Percentiles rank a stretch among this genome's conserved stretches.
Evolutionary conservation across 2,888 invertebrate genomes (phyloP).

Genomic region (Cerceris ruficornis): DNA sequence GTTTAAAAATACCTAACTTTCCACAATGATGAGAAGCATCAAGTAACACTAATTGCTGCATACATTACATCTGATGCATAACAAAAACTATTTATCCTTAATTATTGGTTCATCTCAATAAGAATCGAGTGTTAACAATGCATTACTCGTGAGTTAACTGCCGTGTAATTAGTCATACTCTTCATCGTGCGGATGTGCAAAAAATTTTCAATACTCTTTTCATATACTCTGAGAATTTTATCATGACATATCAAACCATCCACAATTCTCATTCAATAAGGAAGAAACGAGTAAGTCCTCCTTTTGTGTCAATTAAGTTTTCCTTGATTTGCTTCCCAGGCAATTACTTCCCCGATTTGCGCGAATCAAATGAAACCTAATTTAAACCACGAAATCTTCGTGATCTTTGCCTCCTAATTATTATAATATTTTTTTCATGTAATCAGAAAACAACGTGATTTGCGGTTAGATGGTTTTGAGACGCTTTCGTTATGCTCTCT

Average conservation of each 20-base stretch:
- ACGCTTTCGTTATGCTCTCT: constrained; percentile 76
- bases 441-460: constrained; percentile 17
- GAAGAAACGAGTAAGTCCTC: too few species aligned
- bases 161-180: background rate
- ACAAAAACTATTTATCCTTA: background rate
- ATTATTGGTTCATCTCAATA: background rate
- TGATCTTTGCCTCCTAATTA: constrained; percentile 10
- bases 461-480: constrained; percentile 40
- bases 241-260: too few species aligned
- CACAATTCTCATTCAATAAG: too few species aligned
- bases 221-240: too few species aligned
- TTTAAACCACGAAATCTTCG: background rate
- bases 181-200: background rate
- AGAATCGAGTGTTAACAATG: background rate
- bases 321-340: background rate
- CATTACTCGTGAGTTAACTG: background rate
- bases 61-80: background rate
- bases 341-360: background rate
- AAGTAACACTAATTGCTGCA: background rate
- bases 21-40: background rate
- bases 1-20: background rate
- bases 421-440: constrained; percentile 31
- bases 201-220: too few species aligned
- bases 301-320: background rate
- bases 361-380: background rate